Evolutionary conservation across 2,797 vertebrate genomes (phyloP), one percentile per base, ranked within the genome.

Genomic region (Sciaenops ocellatus): DNA sequence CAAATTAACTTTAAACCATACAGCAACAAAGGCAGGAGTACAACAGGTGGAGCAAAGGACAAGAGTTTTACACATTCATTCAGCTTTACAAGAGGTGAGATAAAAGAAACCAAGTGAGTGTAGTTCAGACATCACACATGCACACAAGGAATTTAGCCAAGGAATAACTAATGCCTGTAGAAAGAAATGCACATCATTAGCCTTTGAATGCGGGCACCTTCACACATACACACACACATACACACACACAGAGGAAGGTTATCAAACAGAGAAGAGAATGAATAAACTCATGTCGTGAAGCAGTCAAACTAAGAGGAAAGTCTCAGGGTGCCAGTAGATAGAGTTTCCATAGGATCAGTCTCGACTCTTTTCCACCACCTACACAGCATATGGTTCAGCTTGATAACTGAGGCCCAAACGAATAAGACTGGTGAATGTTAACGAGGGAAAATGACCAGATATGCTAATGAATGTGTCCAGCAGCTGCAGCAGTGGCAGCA

Each of bases 371-470:
- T 50, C 79, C 67, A 38, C 86, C 79, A 82, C 89, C 87, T 86
- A 87, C 86, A 70, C 82, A 84, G 83, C 90, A 87, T 89, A 86
- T 88, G 87, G 83, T 63, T 41, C 55, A 10, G 55, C 34, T 82
- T 83, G 90, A 91, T 89, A 90, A 89, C 79, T 51, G 72, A 80
- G 57, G 51, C 70, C 47, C 78, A 64, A 67, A 80, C 20, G 8
- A 83, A 77, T 46, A 50, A 85, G 76, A 67, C 46, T 24, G 76
- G 24, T 26, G 78, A 73, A 85, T 80, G 80, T 79, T 89, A 83
- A 87, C 63, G 38, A 79, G 82, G 38, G 57, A 67, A 68, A 85
- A 78, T 69, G 70, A 82, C 69, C 83, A 83, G 85, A 86, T 80
- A 76, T 70, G 83, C 77, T 85, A 86, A 90, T 85, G 51, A 76